phyloP scores from a whole-genome alignment of 2,797 vertebrate genomes.

The Sebastes steindachneri region DNA sequence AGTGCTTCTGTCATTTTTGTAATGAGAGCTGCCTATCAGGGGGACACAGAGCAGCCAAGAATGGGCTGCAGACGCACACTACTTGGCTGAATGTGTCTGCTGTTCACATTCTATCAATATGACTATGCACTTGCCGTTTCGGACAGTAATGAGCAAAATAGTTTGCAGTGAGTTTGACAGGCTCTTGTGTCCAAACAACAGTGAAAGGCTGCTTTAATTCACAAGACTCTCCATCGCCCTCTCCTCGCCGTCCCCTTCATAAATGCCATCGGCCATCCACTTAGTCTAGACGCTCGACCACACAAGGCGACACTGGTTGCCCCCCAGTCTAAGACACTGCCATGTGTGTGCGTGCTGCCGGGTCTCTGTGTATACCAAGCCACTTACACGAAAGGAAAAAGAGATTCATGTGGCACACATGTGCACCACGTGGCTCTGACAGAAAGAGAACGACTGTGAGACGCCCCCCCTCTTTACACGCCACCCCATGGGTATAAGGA shows the following conservation, averaged over 20 bases:
- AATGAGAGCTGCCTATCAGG: slow-evolving; percentile 1
- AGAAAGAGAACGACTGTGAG: slow-evolving; percentile 50
- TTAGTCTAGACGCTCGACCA: slow-evolving; percentile 81
- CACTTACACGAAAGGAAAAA: slow-evolving; percentile 66
- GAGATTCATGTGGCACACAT: slow-evolving; percentile 74
- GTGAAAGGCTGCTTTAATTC: slow-evolving; percentile 42
- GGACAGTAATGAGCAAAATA: slow-evolving; percentile 15
- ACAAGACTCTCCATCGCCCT: slow-evolving; percentile 9
- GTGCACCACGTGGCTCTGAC: slow-evolving; percentile 66
- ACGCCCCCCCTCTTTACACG: not conserved
- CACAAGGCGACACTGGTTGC: slow-evolving; percentile 77
- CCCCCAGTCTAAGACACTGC: slow-evolving; percentile 57
- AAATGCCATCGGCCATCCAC: slow-evolving; percentile 65
- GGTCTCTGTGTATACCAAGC: slow-evolving; percentile 44
- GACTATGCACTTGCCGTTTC: slow-evolving; percentile 4
- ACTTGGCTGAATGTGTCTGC: not conserved
- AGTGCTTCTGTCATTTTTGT: slow-evolving; percentile 18
- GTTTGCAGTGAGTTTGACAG: slow-evolving; percentile 18
- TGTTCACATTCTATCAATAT: not conserved
- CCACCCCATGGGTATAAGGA: slow-evolving; percentile 50
- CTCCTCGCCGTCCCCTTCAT: slow-evolving; percentile 27
- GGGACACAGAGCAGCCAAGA: not conserved
- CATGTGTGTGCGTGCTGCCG: slow-evolving; percentile 57
- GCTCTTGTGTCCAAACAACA: slow-evolving; percentile 26
- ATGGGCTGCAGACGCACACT: not conserved